Evolutionary conservation across 2,113 vertebrate species (phyloP).

Genomic region (Festucalex cinctus): DNA sequence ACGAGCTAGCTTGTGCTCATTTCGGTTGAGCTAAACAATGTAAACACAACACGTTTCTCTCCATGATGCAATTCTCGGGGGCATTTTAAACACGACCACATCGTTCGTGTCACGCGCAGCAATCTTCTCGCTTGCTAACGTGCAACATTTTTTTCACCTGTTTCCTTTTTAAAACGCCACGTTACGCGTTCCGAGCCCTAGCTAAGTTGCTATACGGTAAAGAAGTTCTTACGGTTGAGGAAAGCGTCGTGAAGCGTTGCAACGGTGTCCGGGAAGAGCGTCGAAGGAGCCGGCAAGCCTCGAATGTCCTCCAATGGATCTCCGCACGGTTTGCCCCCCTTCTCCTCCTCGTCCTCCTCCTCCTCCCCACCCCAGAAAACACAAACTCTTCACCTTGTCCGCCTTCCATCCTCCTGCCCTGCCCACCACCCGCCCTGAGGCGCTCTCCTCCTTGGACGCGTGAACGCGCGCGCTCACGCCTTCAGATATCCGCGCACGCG

Average conservation of each 20-base stretch:
- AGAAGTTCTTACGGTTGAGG: constrained; percentile 41
- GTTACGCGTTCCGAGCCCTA: neutral
- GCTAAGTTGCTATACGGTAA: neutral
- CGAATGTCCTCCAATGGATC: constrained; percentile 39
- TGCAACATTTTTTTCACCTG: neutral
- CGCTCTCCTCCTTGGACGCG: neutral
- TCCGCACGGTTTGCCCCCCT: constrained; percentile 21
- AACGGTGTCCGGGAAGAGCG: constrained; percentile 33
- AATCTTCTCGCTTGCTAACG: neutral
- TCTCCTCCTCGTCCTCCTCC: constrained; percentile 26
- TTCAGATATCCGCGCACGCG: constrained; percentile 7
- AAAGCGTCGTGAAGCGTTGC: constrained; percentile 14
- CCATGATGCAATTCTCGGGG: neutral
- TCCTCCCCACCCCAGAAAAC: constrained; percentile 2
- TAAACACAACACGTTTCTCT: neutral
- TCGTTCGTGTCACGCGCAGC: neutral
- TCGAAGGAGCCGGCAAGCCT: constrained; percentile 35
- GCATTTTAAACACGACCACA: neutral
- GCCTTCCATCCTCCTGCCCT: constrained; percentile 17
- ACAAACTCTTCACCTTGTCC: constrained; percentile 17
- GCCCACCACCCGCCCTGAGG: constrained; percentile 15
- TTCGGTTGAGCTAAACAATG: neutral
- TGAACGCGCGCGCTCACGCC: neutral
- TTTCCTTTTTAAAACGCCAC: neutral
- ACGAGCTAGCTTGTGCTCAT: neutral